These are phyloP conservation scores for Tangara arthus DNA, from an alignment of 2,797 vertebrate genomes.

Conservation along the genomic window DNA sequence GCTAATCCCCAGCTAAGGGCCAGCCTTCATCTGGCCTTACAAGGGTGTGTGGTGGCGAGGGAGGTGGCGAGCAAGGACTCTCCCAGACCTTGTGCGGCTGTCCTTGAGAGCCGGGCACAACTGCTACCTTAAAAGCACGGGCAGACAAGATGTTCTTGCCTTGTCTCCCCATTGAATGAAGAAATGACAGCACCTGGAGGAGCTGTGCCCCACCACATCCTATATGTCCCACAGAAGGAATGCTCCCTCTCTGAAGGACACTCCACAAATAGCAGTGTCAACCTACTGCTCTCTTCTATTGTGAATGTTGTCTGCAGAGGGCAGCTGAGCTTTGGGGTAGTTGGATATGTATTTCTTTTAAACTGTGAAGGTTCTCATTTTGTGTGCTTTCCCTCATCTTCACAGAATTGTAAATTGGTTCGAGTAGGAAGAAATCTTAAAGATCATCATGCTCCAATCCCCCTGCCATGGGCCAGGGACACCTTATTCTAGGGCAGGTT, in stretches of 20 bases:
- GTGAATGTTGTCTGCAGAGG: neutral
- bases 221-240: accelerated
- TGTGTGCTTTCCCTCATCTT: neutral
- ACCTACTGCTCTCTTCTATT: neutral
- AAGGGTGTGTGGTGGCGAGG: neutral
- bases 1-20: conserved; percentile 43
- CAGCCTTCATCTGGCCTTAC: conserved; percentile 30
- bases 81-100: neutral
- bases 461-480: neutral
- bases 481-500: neutral
- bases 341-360: accelerated
- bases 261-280: neutral
- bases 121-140: neutral
- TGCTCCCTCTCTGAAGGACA: neutral
- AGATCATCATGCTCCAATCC: accelerated
- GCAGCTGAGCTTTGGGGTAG: neutral
- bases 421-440: neutral
- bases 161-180: accelerated
- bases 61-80: neutral
- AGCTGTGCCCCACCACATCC: neutral
- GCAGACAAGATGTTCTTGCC: neutral
- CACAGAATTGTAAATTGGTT: neutral
- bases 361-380: neutral
- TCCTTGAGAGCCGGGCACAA: neutral
- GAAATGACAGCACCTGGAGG: neutral